phyloP scores from a whole-genome alignment of 2,888 invertebrate genomes.

The Entomobrya proxima region DNA sequence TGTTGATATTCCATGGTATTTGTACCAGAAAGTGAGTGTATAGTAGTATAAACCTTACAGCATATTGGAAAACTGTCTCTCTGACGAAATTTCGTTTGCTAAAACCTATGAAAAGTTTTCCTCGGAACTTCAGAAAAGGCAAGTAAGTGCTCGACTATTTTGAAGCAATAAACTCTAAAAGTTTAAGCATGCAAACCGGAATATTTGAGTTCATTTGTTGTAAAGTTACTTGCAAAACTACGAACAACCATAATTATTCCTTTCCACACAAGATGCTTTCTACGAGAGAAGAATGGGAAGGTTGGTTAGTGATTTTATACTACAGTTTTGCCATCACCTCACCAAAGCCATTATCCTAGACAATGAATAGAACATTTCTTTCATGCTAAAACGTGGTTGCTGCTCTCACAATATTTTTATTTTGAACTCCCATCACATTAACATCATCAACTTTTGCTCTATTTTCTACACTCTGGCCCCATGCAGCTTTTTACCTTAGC shows the following conservation, averaged over 20 bases:
- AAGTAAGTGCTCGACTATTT: background rate
- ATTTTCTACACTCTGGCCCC: slow-evolving; percentile 13
- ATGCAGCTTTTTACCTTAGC: background rate
- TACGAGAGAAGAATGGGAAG: background rate
- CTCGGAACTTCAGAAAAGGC: background rate
- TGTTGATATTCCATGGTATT: too few species aligned
- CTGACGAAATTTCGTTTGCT: too few species aligned
- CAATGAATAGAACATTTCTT: background rate
- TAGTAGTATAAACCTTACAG: too few species aligned
- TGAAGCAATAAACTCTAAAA: background rate
- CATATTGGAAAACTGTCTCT: too few species aligned
- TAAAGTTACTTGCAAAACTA: background rate
- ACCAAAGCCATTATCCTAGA: background rate
- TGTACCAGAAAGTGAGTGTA: too few species aligned
- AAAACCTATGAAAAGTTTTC: background rate
- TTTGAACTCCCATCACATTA: slow-evolving; percentile 58
- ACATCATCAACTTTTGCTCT: slow-evolving; percentile 57
- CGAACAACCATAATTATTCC: slow-evolving; percentile 12
- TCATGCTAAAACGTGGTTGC: background rate
- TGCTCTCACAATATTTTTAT: slow-evolving; percentile 15
- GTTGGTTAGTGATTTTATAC: slow-evolving; percentile 8
- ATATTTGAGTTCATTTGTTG: background rate
- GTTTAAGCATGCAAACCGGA: background rate
- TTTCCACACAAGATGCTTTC: background rate
- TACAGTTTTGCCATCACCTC: background rate